Evolutionary conservation across 2,113 vertebrate species (phyloP).

Genomic region (Cettia cetti): DNA sequence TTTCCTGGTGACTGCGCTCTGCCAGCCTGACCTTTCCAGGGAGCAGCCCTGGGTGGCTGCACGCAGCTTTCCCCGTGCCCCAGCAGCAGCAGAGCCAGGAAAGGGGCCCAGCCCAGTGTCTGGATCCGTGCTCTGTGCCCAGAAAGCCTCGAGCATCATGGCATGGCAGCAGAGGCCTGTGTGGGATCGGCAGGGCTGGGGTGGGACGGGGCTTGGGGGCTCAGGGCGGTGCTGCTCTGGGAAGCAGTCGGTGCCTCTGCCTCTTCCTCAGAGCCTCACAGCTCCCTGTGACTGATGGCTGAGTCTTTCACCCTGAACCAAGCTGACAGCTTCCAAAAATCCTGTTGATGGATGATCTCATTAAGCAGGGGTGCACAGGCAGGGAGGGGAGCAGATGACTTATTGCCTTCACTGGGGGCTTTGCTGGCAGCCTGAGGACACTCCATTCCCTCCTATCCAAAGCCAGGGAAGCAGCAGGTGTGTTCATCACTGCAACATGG

Average conservation of each 20-base stretch:
- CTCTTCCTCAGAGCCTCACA: rapidly evolving
- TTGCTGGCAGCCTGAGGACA: rapidly evolving
- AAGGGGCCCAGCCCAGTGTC: rapidly evolving
- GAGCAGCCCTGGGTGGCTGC: not conserved
- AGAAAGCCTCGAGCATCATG: rapidly evolving
- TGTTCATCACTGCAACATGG: not conserved
- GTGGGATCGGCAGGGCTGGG: rapidly evolving
- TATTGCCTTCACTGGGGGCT: not conserved
- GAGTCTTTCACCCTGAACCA: not conserved
- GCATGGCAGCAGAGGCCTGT: rapidly evolving
- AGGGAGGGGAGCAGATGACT: not conserved
- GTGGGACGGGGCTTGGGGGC: rapidly evolving
- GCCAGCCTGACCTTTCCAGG: constrained; percentile 29
- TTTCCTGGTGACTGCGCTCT: not conserved
- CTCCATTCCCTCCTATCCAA: not conserved
- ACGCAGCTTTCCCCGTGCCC: not conserved
- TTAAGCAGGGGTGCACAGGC: not conserved
- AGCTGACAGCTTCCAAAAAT: not conserved
- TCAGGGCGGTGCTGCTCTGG: not conserved
- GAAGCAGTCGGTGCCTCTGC: not conserved
- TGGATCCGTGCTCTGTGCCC: not conserved
- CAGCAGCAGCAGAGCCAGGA: not conserved
- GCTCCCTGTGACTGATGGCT: not conserved
- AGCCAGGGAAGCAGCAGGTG: not conserved
- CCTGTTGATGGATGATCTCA: not conserved